Base-by-base conservation (phyloP, 2,888 invertebrate species). In the Allophyes oxyacanthae region DNA sequence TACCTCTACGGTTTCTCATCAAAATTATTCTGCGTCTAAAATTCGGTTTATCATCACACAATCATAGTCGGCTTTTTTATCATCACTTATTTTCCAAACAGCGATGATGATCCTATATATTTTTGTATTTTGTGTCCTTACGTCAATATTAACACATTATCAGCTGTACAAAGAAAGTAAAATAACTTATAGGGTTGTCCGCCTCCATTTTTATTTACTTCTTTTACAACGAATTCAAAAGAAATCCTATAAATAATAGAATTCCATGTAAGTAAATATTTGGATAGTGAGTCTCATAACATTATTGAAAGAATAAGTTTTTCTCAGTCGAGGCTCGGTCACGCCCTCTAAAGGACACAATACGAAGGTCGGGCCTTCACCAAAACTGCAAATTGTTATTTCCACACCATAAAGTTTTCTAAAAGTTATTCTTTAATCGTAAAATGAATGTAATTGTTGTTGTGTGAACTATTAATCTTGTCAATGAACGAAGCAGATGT, bases 361-460 rank as follows among this genome's bases (percentile, higher is more conserved):
- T 85, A 72, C 65, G 69, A 77, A 80, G 81, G 30, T 64, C 57
- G 62, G 50, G 73, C 65, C 78, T 79, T 82, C 71, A 85, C 88
- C 91, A 79, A 81, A 82, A 89, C 83, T 88, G 90, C 93, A 92
- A 94, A 93, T 93, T 92, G 89, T 89, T 85, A 84, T 89, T 93
- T 93, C 92, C 93, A 90, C 85, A 76, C 88, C 88, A 93, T 93
- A 90, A 91, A 92, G 40, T 90, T 89, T 88, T 86, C 79, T 84
- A 83, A 90, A 88, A 87, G 83, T 86, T 76, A 63, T 73, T 76
- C 78, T 81, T 73, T 76, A 69, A 73, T 76, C 70, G 68, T 79
- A 68, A 74, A 79, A 79, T 84, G 81, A 82, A 87, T 82, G 79
- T 78, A 82, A 80, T 77, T 62, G 76, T 74, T 72, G 78, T 71